These are phyloP conservation scores for Agrilus mali DNA, from an alignment of 2,888 invertebrate genomes.

Conservation along the genomic window DNA sequence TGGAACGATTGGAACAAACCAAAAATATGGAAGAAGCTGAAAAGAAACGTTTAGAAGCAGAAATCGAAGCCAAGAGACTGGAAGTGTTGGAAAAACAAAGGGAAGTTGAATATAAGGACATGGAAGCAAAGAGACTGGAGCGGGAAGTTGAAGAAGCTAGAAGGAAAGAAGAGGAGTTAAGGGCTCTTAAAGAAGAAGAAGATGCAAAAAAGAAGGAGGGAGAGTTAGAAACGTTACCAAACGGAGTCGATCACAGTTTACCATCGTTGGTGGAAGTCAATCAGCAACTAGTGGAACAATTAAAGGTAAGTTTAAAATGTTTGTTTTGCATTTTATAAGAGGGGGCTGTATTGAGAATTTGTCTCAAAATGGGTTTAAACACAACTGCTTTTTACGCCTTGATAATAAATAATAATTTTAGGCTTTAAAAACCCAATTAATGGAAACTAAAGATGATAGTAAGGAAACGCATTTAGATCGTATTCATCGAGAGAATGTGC, in stretches of 20 bases:
- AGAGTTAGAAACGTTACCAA: slow-evolving; percentile 21
- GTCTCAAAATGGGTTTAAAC: background rate
- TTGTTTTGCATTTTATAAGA: background rate
- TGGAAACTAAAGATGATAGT: slow-evolving; percentile 21
- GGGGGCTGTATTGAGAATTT: background rate
- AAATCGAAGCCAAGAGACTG: slow-evolving; percentile 69
- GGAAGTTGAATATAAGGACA: slow-evolving; percentile 25
- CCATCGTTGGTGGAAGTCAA: slow-evolving; percentile 26
- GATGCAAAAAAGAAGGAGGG: slow-evolving; percentile 16
- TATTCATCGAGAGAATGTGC: slow-evolving; percentile 28
- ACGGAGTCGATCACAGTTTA: slow-evolving; percentile 22
- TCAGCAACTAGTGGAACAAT: slow-evolving; percentile 26
- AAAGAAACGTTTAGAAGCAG: slow-evolving; percentile 72
- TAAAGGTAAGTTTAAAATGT: slow-evolving; percentile 21
- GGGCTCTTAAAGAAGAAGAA: slow-evolving; percentile 16
- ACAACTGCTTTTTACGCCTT: background rate
- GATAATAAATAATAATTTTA: slow-evolving; percentile 14
- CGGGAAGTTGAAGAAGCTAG: slow-evolving; percentile 26
- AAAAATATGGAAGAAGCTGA: slow-evolving; percentile 82
- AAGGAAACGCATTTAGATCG: slow-evolving; percentile 27
- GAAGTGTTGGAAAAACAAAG: slow-evolving; percentile 26
- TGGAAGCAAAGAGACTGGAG: slow-evolving; percentile 25
- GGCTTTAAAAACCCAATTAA: slow-evolving; percentile 25
- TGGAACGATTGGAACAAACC: slow-evolving; percentile 78
- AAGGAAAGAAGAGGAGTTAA: slow-evolving; percentile 21